Conservation (phyloP, 2,888 invertebrate genomes). For the Margaritifera margaritifera region DNA sequence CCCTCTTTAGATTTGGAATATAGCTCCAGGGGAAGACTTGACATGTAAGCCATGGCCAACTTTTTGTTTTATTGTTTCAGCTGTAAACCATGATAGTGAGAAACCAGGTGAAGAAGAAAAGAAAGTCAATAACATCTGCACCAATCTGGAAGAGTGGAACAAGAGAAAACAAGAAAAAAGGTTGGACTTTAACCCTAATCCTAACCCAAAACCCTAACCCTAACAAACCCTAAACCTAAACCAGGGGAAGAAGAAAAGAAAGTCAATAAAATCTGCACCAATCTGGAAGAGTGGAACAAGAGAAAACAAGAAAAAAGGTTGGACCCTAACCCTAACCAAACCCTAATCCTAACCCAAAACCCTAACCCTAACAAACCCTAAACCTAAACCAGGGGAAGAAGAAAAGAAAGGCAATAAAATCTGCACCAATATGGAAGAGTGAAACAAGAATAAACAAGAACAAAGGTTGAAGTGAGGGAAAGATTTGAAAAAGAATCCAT, state of each 20-base stretch:
- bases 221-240: no score
- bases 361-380: no score
- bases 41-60: not conserved
- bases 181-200: no score
- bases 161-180: slow-evolving; percentile 8
- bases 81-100: not conserved
- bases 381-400: slow-evolving; percentile 3
- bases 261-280: slow-evolving; percentile 29
- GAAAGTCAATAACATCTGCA: slow-evolving; percentile 28
- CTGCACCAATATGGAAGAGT: slow-evolving; percentile 34
- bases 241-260: slow-evolving; percentile 4
- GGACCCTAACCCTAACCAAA: no score
- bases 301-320: slow-evolving; percentile 1
- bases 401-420: slow-evolving; percentile 21
- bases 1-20: no score
- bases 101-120: slow-evolving; percentile 5
- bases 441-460: slow-evolving; percentile 21
- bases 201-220: no score
- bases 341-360: no score
- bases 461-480: no score
- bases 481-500: no score
- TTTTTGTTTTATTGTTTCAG: not conserved
- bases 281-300: slow-evolving; percentile 37
- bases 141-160: slow-evolving; percentile 35
- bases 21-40: no score